Percentiles rank a stretch among this genome's conserved stretches.
Conservation (phyloP, 2,888 invertebrate species). For the Lithosia quadra region DNA sequence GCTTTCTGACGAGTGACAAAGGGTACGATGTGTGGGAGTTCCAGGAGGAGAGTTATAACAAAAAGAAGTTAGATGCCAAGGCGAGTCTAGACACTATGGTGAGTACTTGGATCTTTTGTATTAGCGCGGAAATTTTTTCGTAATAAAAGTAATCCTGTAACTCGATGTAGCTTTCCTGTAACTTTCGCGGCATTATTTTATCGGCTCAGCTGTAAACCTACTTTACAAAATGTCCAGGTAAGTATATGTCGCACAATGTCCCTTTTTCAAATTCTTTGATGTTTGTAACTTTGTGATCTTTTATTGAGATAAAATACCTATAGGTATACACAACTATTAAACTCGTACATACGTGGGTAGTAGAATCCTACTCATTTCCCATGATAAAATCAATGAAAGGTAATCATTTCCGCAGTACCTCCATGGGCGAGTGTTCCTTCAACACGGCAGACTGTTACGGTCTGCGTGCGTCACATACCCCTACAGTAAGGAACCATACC, state of each 20-base stretch:
- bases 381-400: conserved; percentile 4
- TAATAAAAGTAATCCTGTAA: not conserved
- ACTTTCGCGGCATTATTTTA: not conserved
- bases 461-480: conserved; percentile 88
- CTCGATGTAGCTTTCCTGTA: not conserved
- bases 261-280: too few species aligned
- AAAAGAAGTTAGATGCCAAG: conserved; percentile 66
- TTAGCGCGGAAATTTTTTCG: not conserved
- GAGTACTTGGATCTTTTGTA: conserved; percentile 29
- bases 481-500: conserved; percentile 81
- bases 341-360: not conserved
- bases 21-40: conserved; percentile 80
- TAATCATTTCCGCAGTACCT: conserved; percentile 88
- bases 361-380: too few species aligned
- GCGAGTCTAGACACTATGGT: conserved; percentile 76
- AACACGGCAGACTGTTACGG: conserved; percentile 90
- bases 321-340: too few species aligned
- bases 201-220: too few species aligned
- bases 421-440: conserved; percentile 91
- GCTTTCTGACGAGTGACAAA: conserved; percentile 70
- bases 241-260: too few species aligned
- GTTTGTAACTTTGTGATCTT: too few species aligned
- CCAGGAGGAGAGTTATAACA: conserved; percentile 67
- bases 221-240: too few species aligned
- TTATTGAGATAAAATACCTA: too few species aligned